These are phyloP conservation scores for Dasysyrphus albostriatus DNA, from an alignment of 2,888 invertebrate genomes.

Conservation along the genomic window DNA sequence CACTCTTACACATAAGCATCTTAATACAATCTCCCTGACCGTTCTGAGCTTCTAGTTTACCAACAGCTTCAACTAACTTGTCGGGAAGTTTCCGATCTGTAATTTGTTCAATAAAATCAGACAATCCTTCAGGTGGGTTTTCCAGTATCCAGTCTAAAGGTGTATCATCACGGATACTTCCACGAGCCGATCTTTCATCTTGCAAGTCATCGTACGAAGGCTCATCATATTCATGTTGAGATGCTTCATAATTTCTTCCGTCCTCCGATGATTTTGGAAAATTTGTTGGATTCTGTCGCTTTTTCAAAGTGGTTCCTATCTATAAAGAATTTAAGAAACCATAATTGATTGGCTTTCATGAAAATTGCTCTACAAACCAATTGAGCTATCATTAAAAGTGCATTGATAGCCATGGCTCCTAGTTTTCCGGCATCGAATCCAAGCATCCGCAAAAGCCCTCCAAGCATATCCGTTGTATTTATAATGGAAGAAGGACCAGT, in stretches of 20 bases:
- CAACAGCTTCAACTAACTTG: conserved; percentile 86
- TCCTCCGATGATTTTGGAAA: conserved; percentile 56
- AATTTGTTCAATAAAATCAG: conserved; percentile 86
- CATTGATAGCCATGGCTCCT: conserved; percentile 92
- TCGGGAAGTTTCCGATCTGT: conserved; percentile 87
- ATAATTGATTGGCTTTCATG: background rate
- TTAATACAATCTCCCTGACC: conserved; percentile 89
- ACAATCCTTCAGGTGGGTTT: conserved; percentile 86
- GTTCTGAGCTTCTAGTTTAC: conserved; percentile 84
- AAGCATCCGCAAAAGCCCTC: conserved; percentile 87
- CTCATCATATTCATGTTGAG: conserved; percentile 45
- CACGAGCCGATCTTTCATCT: conserved; percentile 77
- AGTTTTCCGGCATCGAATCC: conserved; percentile 91
- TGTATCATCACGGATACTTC: conserved; percentile 79
- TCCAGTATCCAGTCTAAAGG: conserved; percentile 88
- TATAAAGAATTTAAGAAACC: conserved; percentile 38
- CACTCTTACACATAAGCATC: conserved; percentile 90
- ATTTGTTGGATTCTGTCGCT: conserved; percentile 27
- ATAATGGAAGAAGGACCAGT: conserved; percentile 32
- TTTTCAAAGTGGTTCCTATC: conserved; percentile 81
- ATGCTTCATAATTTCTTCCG: conserved; percentile 27
- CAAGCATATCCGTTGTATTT: conserved; percentile 76
- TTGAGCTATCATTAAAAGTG: conserved; percentile 92
- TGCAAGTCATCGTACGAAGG: conserved; percentile 72
- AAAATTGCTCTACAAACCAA: conserved; percentile 87